Base-by-base conservation (phyloP, 2,888 invertebrate genomes). In the Amaurobius ferox region DNA sequence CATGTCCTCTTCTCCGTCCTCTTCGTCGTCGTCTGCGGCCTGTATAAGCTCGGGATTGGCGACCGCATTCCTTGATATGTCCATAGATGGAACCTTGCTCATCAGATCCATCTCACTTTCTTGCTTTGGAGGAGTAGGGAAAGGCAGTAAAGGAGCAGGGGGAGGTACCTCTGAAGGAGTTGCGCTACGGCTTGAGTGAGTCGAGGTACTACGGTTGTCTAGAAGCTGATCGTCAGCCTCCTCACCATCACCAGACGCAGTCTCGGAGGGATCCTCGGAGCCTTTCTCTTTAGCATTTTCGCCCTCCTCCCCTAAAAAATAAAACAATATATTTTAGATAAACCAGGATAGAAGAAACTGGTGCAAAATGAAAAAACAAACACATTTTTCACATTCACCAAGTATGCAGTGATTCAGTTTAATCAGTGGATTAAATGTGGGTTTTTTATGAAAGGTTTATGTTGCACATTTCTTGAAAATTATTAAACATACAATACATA, bases 41-140 rank as follows among this genome's bases (percentile, higher is more conserved):
- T 72, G 72, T 35, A 73, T 79, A 79, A 79, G 79, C 79, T 79
- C 79, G 74, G 86, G 74, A 61, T 79, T 79, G 62, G 79, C n/a
- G 61, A 86, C 89, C 73, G 71, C 64, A 30, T 30, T 70, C 35
- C 70, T 79, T 81, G 70, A 81, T 80, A 90, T 91, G 83, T 89
- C 91, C 23, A 90, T 90, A 61, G 90, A 23, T 26, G 44, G 76
- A 40, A 61, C 70, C 44, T 77, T 77, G 70, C 62, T 77, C 40
- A 77, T 16, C n/a, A 77, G 39, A 29, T 77, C 83, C 72, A 83
- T 77, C 3, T 66, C 67, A 16, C 9, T 2, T 23, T 78, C 73
- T 19, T 78, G 73, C n/a, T 73, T 67, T 5, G n/a, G n/a, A n/a
- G 80, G 80, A 1, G 66, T 48, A 9, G 74, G 67, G 1, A 73